Conservation (phyloP, 1,140 invertebrate species). For the Chionoecetes opilio region DNA sequence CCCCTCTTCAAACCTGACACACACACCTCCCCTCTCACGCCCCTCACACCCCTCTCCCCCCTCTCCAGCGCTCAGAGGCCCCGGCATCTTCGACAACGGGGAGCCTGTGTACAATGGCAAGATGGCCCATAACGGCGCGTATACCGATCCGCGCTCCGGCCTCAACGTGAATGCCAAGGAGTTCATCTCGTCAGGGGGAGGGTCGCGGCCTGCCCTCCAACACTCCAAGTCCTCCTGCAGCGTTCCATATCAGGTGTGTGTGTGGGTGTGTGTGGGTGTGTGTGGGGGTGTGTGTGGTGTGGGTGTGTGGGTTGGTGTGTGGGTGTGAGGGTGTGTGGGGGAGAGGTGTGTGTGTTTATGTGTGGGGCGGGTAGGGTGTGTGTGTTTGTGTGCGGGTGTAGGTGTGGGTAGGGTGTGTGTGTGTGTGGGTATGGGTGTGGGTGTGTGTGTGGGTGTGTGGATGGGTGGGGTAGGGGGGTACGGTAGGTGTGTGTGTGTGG, state of each 20-base stretch:
- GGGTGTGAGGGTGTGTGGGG: too few species aligned
- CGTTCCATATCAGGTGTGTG: slow-evolving; percentile 75
- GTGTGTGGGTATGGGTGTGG: too few species aligned
- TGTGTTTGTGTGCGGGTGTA: too few species aligned
- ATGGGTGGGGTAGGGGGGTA: slow-evolving; percentile 54
- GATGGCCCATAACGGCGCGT: slow-evolving; percentile 56
- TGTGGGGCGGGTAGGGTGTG: too few species aligned
- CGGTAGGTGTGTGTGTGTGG: too few species aligned
- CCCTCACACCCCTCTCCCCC: neutral
- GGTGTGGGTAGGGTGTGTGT: too few species aligned
- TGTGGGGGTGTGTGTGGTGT: neutral
- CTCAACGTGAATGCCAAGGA: slow-evolving; percentile 93
- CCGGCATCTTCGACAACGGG: slow-evolving; percentile 74
- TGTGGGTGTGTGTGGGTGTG: neutral
- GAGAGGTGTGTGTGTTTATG: too few species aligned
- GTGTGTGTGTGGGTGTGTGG: too few species aligned
- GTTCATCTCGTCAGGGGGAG: slow-evolving; percentile 85
- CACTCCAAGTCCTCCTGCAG: slow-evolving; percentile 80
- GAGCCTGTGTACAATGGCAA: slow-evolving; percentile 63
- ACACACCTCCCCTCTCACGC: neutral
- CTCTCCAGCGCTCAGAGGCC: slow-evolving; percentile 70
- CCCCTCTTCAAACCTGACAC: neutral
- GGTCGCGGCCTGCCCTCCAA: slow-evolving; percentile 62
- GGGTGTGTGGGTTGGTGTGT: too few species aligned
- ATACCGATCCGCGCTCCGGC: slow-evolving; percentile 41